Evolutionary conservation across 2,797 vertebrate genomes (phyloP), one percentile per base, ranked within the genome.

Genomic region (Nyctibius grandis): DNA sequence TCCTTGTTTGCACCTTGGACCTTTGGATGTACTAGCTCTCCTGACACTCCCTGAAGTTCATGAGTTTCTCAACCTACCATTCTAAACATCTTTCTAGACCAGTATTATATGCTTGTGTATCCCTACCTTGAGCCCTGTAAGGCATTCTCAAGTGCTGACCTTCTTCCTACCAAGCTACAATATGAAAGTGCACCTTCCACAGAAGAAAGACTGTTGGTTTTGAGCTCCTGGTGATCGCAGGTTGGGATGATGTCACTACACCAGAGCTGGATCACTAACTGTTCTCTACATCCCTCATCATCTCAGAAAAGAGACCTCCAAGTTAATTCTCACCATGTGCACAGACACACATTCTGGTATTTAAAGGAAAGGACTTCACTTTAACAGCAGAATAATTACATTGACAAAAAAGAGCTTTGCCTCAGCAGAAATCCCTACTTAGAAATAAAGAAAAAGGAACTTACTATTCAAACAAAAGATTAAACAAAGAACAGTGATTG

Each of bases 391-490:
- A 69, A 21, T 45, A 89, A 85, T 59, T 87, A 51, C 56, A 33
- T 16, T 68, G 1, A 84, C 73, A 64, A 21, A 29, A 50, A 56
- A 60, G 36, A 51, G 14, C 36, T 83, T 85, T 47, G 40, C 42
- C 91, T 94, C 70, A 89, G 68, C 89, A 92, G 56, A 94, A 91
- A 74, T 47, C 33, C 22, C 60, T 67, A 36, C 51, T 82, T 64
- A 64, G 74, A 88, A 85, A 63, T 60, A 74, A 93, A 85, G 47
- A 68, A 83, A 78, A 79, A 91, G 45, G 75, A 95, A 94, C 23
- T 89, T 63, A 54, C 19, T 80, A 59, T 42, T 93, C 63, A 77
- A 85, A 81, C 17, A 44, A 63, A 89, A 90, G 59, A 61, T 88
- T 81, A 88, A 89, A 91, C 73, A 93, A 92, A 82, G 82, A 75